phyloP scores from a whole-genome alignment of 2,888 invertebrate genomes.

The Volucella zonaria region DNA sequence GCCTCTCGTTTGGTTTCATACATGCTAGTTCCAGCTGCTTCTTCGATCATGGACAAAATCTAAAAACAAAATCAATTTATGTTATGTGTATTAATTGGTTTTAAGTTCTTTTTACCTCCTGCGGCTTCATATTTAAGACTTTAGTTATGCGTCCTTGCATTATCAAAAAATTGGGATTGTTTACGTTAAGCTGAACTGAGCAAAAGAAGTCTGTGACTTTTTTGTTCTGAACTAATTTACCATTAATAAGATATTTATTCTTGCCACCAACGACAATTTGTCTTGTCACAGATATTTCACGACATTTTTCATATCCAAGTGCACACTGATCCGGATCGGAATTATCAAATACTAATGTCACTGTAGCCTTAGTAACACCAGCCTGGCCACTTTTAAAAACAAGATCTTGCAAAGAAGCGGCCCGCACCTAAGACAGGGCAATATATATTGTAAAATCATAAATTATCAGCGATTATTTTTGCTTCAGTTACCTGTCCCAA shows the following conservation, averaged over 20 bases:
- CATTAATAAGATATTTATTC: conserved; percentile 97
- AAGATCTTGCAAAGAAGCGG: conserved; percentile 94
- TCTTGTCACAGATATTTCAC: conserved; percentile 96
- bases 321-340: conserved; percentile 91
- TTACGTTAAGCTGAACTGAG: conserved; percentile 98
- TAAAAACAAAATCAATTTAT: conserved; percentile 78
- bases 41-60: conserved; percentile 98
- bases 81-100: neutral
- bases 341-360: conserved; percentile 98
- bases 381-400: conserved; percentile 99
- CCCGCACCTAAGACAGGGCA: conserved; percentile 88
- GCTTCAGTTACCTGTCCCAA: conserved; percentile 90
- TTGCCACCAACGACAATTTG: conserved; percentile 93
- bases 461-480: neutral
- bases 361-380: conserved; percentile 96
- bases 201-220: conserved; percentile 97
- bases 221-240: conserved; percentile 94
- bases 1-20: conserved; percentile 96
- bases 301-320: conserved; percentile 93
- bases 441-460: neutral
- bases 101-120: conserved; percentile 87
- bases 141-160: conserved; percentile 99
- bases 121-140: conserved; percentile 99
- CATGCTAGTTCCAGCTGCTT: conserved; percentile 98
- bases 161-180: conserved; percentile 99